These are phyloP conservation scores for Heliconius congener DNA, from an alignment of 1,140 invertebrate genomes.

Conservation along the genomic window DNA sequence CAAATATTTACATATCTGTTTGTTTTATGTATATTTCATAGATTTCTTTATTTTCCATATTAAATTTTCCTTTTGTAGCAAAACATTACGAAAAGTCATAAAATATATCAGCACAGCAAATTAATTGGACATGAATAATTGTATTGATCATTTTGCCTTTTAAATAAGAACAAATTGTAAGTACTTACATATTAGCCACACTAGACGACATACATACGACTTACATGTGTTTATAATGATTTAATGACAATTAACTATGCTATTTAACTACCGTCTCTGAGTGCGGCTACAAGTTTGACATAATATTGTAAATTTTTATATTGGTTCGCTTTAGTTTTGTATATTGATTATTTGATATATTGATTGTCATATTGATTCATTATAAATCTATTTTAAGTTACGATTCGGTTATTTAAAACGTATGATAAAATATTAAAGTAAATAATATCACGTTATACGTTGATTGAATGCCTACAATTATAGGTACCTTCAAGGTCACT, in stretches of 20 bases:
- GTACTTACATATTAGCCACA: neutral
- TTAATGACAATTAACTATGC: neutral
- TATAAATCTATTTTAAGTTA: neutral
- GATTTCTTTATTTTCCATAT: too few relatives aligned
- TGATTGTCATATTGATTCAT: too few relatives aligned
- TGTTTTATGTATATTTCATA: neutral
- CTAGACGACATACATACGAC: too few relatives aligned
- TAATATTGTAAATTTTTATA: too few relatives aligned
- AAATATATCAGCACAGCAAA: conserved; percentile 9
- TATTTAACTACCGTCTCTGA: neutral
- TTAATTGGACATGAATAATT: conserved; percentile 14
- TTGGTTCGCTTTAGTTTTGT: too few relatives aligned
- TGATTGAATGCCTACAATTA: neutral
- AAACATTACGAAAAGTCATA: neutral
- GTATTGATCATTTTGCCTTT: conserved; percentile 2
- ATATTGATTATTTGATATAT: too few relatives aligned
- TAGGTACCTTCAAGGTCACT: neutral
- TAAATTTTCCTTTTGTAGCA: neutral
- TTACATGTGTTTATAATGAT: neutral
- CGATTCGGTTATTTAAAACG: neutral
- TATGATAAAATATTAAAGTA: neutral
- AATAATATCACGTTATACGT: neutral
- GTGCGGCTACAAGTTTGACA: too few relatives aligned
- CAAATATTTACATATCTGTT: neutral
- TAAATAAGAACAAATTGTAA: neutral